Conservation (phyloP, 2,888 invertebrate species). For the Limnephilus rhombicus region DNA sequence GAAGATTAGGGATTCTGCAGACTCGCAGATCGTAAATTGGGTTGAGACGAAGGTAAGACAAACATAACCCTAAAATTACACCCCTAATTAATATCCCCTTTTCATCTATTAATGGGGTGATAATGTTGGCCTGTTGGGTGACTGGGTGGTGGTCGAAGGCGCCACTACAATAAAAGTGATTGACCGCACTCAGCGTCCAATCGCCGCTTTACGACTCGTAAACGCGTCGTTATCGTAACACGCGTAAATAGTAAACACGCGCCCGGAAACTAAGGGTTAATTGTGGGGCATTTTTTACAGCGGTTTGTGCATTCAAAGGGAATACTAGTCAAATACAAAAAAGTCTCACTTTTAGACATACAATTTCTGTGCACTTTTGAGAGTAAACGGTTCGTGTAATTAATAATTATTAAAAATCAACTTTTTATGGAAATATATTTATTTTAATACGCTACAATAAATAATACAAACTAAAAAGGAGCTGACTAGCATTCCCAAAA, state of each 20-base stretch:
- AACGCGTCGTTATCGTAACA: neutral
- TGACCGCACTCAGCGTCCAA: neutral
- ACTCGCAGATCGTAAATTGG: neutral
- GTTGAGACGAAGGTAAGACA: neutral
- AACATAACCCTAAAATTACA: neutral
- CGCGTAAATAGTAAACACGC: neutral
- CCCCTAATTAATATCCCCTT: neutral
- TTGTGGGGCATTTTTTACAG: neutral
- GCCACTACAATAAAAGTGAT: neutral
- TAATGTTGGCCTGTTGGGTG: neutral
- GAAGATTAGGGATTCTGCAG: neutral
- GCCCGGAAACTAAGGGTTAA: neutral
- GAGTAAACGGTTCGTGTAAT: neutral
- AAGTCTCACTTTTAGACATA: neutral
- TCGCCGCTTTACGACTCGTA: neutral
- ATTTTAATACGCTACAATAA: too few relatives aligned
- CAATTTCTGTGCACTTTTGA: neutral
- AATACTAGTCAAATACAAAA: neutral
- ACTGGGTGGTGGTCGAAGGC: too few relatives aligned
- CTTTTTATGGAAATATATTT: too few relatives aligned
- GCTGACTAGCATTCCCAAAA: too few relatives aligned
- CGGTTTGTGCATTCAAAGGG: neutral
- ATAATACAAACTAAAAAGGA: too few relatives aligned
- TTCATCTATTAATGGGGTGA: neutral
- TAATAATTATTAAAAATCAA: too few relatives aligned